Base-by-base conservation (phyloP, 2,888 invertebrate species). In the Leptopilina syphax region DNA sequence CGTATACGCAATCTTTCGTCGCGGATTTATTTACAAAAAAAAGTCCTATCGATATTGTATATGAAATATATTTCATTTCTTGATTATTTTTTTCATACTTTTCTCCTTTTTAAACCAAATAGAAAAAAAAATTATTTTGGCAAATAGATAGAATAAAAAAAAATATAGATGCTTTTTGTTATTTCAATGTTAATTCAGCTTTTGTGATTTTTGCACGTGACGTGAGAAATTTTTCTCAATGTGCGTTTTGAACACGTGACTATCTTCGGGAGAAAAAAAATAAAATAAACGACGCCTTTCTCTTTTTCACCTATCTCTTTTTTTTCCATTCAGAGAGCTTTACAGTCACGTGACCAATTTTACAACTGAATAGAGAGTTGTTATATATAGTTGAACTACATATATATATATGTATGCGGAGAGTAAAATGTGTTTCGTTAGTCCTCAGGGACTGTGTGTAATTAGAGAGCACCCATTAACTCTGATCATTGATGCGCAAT, bases 261-360 rank as follows among this genome's bases (percentile, higher is more conserved):
- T 10, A 50, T 50, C 9, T 10, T 10, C 2, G 50, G 50, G 47
- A 47, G 1, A 47, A 47, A 50, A 50, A 50, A 50, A 50, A 50
- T 50, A 50, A 50, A 44, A 70, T 47, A 68, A 70, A 73, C 34
- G 7, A 73, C 18, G 57, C 73, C 54, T 54, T 50, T 34, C 54
- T 73, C 54, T 73, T 27, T 73, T 73, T 13, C 73, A 34, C 44
- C 66, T 34, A 57, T 66, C 50, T 65, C 68, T 73, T 57, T 24
- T 24, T 24, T 63, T 63, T 85, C 82, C 84, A 81, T 84, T 87
- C 84, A 84, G 87, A 86, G 50, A 86, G 84, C 87, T 88, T 88
- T 86, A 83, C 84, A 84, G 89, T 84, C 89, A 89, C 89, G 89
- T 88, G 89, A 88, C 89, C 89, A 89, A 89, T 89, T 89, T 89